Conservation (phyloP, 2,888 invertebrate species). For the Noctua fimbriata region DNA sequence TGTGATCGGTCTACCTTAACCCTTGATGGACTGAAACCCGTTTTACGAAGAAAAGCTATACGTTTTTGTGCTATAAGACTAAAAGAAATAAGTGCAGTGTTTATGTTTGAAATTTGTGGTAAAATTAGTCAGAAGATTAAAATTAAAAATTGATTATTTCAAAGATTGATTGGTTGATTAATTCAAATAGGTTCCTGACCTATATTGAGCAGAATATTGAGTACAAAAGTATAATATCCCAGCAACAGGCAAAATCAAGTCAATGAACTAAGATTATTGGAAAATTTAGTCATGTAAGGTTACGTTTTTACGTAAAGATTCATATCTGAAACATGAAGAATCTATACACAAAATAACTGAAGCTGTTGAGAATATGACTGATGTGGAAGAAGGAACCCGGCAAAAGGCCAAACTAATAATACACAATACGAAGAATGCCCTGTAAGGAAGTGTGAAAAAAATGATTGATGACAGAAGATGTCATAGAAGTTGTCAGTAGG, state of each 20-base stretch:
- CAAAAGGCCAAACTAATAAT: slow-evolving; percentile 39
- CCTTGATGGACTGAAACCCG: too few species aligned
- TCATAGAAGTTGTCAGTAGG: neutral
- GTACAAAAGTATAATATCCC: neutral
- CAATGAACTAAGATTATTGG: neutral
- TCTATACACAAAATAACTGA: neutral
- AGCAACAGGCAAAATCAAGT: neutral
- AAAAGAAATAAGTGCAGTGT: neutral
- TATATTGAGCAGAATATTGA: neutral
- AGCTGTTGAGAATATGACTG: neutral
- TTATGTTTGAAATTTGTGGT: neutral
- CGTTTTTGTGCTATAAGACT: neutral
- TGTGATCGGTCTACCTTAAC: neutral
- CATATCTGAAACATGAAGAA: neutral
- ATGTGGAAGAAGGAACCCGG: neutral
- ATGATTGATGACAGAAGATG: slow-evolving; percentile 4
- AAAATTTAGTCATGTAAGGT: neutral
- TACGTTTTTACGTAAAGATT: neutral
- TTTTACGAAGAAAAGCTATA: neutral
- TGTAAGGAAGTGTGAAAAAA: slow-evolving; percentile 12
- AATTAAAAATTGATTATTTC: neutral
- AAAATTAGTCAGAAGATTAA: neutral
- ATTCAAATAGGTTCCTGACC: neutral
- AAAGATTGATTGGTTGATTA: neutral
- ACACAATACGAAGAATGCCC: slow-evolving; percentile 10